Evolutionary conservation across 2,113 vertebrate genomes (phyloP).

Genomic region (Psammodynastes pulverulentus): DNA sequence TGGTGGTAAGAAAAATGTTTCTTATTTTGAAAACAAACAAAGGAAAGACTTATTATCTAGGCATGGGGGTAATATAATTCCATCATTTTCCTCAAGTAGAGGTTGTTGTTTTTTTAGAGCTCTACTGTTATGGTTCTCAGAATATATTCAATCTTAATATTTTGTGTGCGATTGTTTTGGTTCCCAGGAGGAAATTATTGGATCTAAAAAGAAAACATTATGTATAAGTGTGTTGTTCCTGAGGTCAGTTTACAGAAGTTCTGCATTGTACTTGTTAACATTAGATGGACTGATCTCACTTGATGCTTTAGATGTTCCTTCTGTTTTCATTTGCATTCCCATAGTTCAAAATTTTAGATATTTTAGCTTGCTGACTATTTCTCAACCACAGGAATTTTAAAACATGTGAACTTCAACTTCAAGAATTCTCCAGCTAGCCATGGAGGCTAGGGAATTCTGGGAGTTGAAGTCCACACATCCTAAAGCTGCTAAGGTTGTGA

Average conservation of each 20-base stretch:
- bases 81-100: slow-evolving; percentile 30
- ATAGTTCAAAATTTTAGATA: not conserved
- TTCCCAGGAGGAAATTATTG: not conserved
- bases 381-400: not conserved
- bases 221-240: not conserved
- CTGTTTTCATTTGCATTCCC: not conserved
- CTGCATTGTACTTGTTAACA: not conserved
- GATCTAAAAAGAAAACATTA: not conserved
- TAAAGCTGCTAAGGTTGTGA: not conserved
- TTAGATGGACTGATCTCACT: not conserved
- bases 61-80: not conserved
- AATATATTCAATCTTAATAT: not conserved
- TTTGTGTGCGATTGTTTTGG: slow-evolving; percentile 31
- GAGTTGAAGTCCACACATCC: not conserved
- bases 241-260: not conserved
- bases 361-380: not conserved
- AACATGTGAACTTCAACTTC: not conserved
- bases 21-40: slow-evolving; percentile 27
- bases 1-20: not conserved
- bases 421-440: not conserved
- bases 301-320: not conserved
- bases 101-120: slow-evolving; percentile 18
- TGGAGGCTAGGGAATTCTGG: not conserved
- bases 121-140: slow-evolving; percentile 8
- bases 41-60: slow-evolving; percentile 14